Evolutionary conservation across 2,888 invertebrate species (phyloP).

Genomic region (Tetragonula carbonaria): DNA sequence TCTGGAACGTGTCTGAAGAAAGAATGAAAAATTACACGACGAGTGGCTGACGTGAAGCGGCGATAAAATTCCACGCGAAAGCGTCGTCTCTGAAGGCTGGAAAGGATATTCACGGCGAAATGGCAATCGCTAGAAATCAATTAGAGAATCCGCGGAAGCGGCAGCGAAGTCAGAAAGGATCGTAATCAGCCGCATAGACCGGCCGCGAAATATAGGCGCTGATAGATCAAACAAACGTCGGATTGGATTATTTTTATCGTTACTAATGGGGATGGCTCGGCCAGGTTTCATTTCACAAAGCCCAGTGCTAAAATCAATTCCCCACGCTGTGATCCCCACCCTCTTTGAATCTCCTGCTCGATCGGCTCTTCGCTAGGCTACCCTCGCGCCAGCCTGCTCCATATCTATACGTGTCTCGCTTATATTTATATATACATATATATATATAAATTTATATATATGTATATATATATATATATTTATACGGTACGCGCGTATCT

Average conservation of each 20-base stretch:
- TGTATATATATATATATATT: conserved; percentile 3
- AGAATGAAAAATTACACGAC: too few relatives aligned
- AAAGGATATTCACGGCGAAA: not conserved
- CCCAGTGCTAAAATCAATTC: conserved; percentile 81
- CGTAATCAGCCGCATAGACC: conserved; percentile 67
- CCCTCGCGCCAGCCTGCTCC: conserved; percentile 31
- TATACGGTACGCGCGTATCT: not conserved
- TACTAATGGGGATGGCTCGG: conserved; percentile 80
- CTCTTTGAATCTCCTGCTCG: conserved; percentile 61
- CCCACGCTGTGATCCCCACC: conserved; percentile 69
- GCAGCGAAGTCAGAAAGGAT: conserved; percentile 50
- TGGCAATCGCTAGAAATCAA: conserved; percentile 31
- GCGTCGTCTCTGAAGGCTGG: too few relatives aligned
- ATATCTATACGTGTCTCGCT: conserved; percentile 37
- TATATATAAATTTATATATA: not conserved
- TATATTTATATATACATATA: conserved; percentile 43
- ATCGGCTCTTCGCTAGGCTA: conserved; percentile 57
- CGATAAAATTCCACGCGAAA: too few relatives aligned
- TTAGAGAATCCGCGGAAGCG: conserved; percentile 39
- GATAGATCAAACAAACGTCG: conserved; percentile 82
- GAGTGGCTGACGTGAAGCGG: too few relatives aligned
- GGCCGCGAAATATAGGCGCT: conserved; percentile 72
- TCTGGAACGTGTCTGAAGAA: too few relatives aligned
- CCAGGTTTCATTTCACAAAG: conserved; percentile 82
- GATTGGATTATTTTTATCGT: conserved; percentile 83